Conservation (phyloP, 2,888 invertebrate species). For the Leptodirus hochenwartii region DNA sequence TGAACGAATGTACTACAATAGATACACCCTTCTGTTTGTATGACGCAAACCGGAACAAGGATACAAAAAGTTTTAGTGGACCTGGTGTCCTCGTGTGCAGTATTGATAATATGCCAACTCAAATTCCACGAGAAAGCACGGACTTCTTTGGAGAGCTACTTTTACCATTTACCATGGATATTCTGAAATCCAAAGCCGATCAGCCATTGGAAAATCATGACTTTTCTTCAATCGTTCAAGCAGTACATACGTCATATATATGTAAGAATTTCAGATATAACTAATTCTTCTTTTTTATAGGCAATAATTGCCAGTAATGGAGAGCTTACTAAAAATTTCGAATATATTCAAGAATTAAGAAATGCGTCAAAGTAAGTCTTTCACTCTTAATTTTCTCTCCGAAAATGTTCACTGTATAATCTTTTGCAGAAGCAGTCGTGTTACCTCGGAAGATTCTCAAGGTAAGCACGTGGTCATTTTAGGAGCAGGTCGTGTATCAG, state of each 20-base stretch:
- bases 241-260: conserved; percentile 29
- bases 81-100: conserved; percentile 98
- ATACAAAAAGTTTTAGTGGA: conserved; percentile 89
- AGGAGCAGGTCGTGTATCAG: conserved; percentile 84
- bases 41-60: conserved; percentile 95
- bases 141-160: conserved; percentile 94
- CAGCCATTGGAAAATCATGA: conserved; percentile 59
- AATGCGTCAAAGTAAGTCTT: conserved; percentile 20
- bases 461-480: conserved; percentile 65
- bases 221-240: conserved; percentile 52
- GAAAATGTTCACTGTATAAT: not conserved
- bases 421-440: conserved; percentile 21
- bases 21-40: conserved; percentile 99
- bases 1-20: conserved; percentile 99
- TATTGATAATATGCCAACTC: conserved; percentile 99
- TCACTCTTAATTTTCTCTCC: not conserved
- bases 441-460: conserved; percentile 12
- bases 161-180: conserved; percentile 74
- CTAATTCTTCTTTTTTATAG: conserved; percentile 30
- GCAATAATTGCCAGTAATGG: conserved; percentile 97
- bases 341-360: conserved; percentile 86
- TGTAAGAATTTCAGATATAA: not conserved
- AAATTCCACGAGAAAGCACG: conserved; percentile 90
- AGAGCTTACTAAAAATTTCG: conserved; percentile 72
- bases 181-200: conserved; percentile 68